Evolutionary conservation across 2,888 invertebrate genomes (phyloP).

Genomic region (Brassicogethes aeneus): DNA sequence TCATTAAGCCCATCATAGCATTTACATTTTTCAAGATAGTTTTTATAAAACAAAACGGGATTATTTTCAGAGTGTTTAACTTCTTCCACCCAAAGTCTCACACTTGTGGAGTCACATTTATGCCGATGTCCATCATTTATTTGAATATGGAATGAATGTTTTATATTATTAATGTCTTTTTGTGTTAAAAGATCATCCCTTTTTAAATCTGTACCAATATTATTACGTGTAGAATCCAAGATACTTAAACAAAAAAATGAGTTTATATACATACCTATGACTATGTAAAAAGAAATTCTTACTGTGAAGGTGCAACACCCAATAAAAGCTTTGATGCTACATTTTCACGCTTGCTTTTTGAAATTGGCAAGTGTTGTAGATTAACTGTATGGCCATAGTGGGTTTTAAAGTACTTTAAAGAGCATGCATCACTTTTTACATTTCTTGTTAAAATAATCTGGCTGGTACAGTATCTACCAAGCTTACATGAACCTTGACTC

Average conservation of each 20-base stretch:
- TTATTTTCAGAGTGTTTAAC: neutral
- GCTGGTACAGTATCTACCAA: neutral
- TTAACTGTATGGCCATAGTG: neutral
- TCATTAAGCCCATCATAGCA: neutral
- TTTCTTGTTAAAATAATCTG: neutral
- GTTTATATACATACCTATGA: too few relatives aligned
- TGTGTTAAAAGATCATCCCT: neutral
- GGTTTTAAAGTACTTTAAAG: neutral
- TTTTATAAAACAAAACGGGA: constrained; percentile 5
- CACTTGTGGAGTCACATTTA: neutral
- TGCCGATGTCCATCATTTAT: neutral
- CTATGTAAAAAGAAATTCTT: neutral
- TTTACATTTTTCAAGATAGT: neutral
- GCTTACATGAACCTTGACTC: too few relatives aligned
- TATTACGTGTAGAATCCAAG: neutral
- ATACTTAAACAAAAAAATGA: too few relatives aligned
- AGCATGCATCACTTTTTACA: neutral
- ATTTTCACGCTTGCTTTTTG: neutral
- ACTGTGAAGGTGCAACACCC: neutral
- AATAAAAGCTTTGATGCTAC: constrained; percentile 1
- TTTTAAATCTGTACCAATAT: neutral
- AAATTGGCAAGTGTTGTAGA: neutral
- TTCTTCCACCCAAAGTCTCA: neutral
- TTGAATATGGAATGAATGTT: neutral
- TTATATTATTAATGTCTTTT: neutral